Conservation (phyloP, 2,113 vertebrate genomes). For the Poecile atricapillus region DNA sequence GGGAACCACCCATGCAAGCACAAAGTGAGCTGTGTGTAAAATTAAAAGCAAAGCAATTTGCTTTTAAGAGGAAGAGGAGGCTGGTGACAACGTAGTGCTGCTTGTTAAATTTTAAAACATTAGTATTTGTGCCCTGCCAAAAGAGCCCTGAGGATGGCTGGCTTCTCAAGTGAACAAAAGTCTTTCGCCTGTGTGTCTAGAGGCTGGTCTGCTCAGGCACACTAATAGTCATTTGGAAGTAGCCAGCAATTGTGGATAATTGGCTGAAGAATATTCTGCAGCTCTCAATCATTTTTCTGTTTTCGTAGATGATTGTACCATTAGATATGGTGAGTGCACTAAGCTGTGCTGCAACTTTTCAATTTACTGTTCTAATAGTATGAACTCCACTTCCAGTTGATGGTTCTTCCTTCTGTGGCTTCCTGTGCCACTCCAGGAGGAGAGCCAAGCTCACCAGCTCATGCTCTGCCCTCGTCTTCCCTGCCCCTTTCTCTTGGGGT, state of each 20-base stretch:
- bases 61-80: not conserved
- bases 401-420: not conserved
- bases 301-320: constrained; percentile 46
- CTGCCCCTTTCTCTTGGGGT: not conserved
- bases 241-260: not conserved
- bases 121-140: not conserved
- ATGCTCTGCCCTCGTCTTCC: not conserved
- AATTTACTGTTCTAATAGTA: not conserved
- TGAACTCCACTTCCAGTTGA: not conserved
- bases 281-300: constrained; percentile 35
- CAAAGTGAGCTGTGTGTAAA: not conserved
- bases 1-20: not conserved
- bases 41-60: not conserved
- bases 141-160: not conserved
- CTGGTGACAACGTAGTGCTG: not conserved
- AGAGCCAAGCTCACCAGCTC: not conserved
- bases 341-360: constrained; percentile 25
- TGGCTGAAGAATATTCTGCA: constrained; percentile 38
- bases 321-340: constrained; percentile 50
- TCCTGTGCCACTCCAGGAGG: not conserved
- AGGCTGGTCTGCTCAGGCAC: not conserved
- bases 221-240: not conserved
- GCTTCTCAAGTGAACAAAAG: not conserved
- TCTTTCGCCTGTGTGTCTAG: not conserved
- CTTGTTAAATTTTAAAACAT: not conserved